Percentiles rank a stretch among this genome's conserved stretches.
These are phyloP conservation scores for Ammodytes dubius DNA, from an alignment of 2,113 vertebrate species.

Conservation along the genomic window DNA sequence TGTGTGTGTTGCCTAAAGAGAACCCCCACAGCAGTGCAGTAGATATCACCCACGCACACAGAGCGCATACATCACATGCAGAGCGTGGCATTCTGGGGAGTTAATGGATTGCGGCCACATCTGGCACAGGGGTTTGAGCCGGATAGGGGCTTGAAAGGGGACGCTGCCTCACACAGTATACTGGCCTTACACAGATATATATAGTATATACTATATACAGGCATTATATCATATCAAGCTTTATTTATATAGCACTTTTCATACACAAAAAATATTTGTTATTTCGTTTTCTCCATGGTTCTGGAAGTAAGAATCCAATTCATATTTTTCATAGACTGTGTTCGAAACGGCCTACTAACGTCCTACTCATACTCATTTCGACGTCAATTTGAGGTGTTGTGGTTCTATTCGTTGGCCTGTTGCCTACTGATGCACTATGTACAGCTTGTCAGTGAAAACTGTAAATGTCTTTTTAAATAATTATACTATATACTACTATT, in stretches of 20 bases:
- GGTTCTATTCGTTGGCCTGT: too few species aligned
- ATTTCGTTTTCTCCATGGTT: background rate
- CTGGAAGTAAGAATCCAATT: background rate
- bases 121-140: conserved; percentile 60
- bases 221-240: too few species aligned
- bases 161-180: background rate
- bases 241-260: too few species aligned
- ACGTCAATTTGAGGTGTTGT: too few species aligned
- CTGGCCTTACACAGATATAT: background rate
- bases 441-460: too few species aligned
- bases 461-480: too few species aligned
- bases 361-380: background rate
- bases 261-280: too few species aligned
- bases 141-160: conserved; percentile 26
- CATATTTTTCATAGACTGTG: background rate
- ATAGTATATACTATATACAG: too few species aligned
- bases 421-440: too few species aligned
- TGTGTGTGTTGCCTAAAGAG: conserved; percentile 49
- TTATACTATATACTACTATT: too few species aligned
- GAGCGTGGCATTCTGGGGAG: conserved; percentile 77
- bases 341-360: too few species aligned
- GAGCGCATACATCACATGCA: conserved; percentile 58
- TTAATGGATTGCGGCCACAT: conserved; percentile 78
- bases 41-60: conserved; percentile 25
- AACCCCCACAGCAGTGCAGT: conserved; percentile 26